Conservation (phyloP, 2,888 invertebrate genomes). For the Eristalis tenax region DNA sequence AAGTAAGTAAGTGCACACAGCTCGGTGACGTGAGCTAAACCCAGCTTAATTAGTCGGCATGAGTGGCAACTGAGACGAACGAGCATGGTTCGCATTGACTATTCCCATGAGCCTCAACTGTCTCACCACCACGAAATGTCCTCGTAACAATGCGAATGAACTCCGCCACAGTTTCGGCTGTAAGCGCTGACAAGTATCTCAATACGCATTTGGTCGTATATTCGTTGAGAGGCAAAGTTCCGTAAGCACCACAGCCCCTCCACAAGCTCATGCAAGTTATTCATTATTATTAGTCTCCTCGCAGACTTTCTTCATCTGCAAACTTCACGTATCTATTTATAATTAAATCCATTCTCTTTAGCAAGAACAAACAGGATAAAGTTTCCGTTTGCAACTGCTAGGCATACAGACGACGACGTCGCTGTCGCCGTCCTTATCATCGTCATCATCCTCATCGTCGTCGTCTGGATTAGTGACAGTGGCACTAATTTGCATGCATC, state of each 20-base stretch:
- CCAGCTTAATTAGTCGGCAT: too few relatives aligned
- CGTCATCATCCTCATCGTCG: neutral
- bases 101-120: too few relatives aligned
- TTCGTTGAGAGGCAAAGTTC: too few relatives aligned
- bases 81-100: too few relatives aligned
- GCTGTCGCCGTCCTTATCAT: neutral
- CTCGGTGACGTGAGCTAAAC: too few relatives aligned
- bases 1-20: too few relatives aligned
- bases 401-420: slow-evolving; percentile 4
- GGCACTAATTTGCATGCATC: slow-evolving; percentile 67
- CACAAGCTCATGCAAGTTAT: neutral
- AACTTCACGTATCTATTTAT: slow-evolving; percentile 50
- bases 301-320: neutral
- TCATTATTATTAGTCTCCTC: neutral
- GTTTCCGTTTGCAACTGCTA: slow-evolving; percentile 27
- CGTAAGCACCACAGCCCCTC: neutral
- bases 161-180: too few relatives aligned
- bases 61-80: too few relatives aligned
- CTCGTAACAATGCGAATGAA: too few relatives aligned
- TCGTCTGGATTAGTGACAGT: slow-evolving; percentile 53
- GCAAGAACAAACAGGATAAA: slow-evolving; percentile 36
- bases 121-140: too few relatives aligned
- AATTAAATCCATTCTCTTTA: slow-evolving; percentile 26
- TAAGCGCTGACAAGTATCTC: too few relatives aligned
- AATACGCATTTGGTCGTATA: too few relatives aligned